phyloP scores from a whole-genome alignment of 2,113 vertebrate genomes.

The Suncus etruscus region DNA sequence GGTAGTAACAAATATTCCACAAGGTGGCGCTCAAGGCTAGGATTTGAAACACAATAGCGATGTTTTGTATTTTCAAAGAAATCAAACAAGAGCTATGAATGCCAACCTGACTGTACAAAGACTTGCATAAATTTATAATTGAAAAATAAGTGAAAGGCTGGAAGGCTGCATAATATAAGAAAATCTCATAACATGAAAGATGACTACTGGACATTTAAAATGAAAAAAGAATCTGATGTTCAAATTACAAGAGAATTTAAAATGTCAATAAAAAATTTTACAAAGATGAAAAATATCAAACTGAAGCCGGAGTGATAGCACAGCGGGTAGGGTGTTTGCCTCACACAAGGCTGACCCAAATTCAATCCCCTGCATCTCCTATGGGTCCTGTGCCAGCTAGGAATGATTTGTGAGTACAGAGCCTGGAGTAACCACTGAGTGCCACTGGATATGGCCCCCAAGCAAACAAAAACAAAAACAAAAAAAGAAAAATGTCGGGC shows the following conservation, averaged over 20 bases:
- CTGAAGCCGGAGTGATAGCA: no score
- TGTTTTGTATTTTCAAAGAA: conserved; percentile 52
- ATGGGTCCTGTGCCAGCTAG: no score
- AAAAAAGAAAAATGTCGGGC: no score
- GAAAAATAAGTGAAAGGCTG: conserved; percentile 8
- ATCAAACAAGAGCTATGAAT: conserved; percentile 51
- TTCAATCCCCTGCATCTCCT: no score
- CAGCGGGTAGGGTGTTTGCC: no score
- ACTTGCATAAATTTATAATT: conserved; percentile 45
- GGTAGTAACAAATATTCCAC: conserved; percentile 73
- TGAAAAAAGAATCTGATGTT: conserved; percentile 38
- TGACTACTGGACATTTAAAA: conserved; percentile 39
- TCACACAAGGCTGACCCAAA: no score
- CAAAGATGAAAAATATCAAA: background rate
- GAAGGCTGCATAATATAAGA: conserved; percentile 12
- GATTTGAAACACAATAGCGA: conserved; percentile 59
- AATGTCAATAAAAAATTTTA: conserved; percentile 39
- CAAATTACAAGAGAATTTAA: conserved; percentile 44
- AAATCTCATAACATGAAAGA: conserved; percentile 22
- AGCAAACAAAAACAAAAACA: no score
- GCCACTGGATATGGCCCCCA: no score
- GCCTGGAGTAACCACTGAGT: no score
- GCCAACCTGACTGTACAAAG: conserved; percentile 48
- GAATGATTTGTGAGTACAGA: no score
- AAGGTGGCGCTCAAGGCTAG: conserved; percentile 84